Conservation (phyloP, 2,888 invertebrate species). For the Conops quadrifasciatus region DNA sequence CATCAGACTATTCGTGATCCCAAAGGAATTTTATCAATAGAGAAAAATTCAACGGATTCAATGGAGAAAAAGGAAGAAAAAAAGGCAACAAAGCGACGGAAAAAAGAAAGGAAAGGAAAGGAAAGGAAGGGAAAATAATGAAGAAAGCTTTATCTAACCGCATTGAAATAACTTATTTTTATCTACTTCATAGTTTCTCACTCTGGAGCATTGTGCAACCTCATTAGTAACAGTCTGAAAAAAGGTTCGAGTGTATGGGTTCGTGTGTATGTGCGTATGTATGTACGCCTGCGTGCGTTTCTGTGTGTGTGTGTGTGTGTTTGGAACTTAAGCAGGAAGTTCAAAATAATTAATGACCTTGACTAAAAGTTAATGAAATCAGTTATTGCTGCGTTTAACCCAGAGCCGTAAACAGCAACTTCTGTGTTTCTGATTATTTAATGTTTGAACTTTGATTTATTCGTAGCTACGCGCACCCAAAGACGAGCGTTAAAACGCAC, state of each 20-base stretch:
- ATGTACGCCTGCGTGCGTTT: no score
- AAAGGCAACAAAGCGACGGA: no score
- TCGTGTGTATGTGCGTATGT: not conserved
- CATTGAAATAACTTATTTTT: slow-evolving; percentile 10
- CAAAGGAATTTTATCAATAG: no score
- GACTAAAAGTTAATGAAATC: slow-evolving; percentile 59
- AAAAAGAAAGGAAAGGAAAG: no score
- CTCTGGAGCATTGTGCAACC: not conserved
- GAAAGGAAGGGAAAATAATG: no score
- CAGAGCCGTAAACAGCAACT: slow-evolving; percentile 8
- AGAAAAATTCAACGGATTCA: no score
- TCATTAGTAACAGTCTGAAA: slow-evolving; percentile 2
- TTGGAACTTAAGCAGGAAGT: slow-evolving; percentile 45
- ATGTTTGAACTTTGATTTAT: slow-evolving; percentile 49
- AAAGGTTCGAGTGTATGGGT: not conserved
- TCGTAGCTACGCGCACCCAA: no score
- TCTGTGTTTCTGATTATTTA: slow-evolving; percentile 42
- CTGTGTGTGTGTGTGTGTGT: not conserved
- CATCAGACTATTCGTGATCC: no score
- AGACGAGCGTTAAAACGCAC: no score
- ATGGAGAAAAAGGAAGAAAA: no score
- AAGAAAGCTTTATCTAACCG: slow-evolving; percentile 2
- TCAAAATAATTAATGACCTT: slow-evolving; percentile 63
- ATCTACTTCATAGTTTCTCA: not conserved
- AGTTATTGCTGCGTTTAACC: slow-evolving; percentile 49